Evolutionary conservation across 2,888 invertebrate species (phyloP), one percentile per base, ranked within the genome.

Genomic region (Ophioninae sp.): DNA sequence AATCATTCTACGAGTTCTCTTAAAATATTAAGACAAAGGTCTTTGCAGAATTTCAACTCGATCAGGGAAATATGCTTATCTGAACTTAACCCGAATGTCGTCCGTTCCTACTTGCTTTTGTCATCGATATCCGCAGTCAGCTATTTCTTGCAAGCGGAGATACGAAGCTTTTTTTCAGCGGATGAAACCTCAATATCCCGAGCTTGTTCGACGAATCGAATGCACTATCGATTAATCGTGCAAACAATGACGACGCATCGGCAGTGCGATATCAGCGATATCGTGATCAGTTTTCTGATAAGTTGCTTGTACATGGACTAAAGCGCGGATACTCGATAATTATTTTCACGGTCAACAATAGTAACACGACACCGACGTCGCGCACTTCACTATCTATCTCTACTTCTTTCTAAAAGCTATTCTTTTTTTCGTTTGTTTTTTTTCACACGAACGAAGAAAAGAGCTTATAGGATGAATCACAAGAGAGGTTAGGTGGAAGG

Each of bases 341-440:
- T 67, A 65, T 80, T 78, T 78, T 77, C 77, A 68, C 74, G 71
- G 41, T 79, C 68, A 71, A 76, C 64, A 41, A 79, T 58, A n/a
- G 44, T 41, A 30, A 73, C 17, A 51, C 51, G 41, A 30, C 61
- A 5, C 20, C 22, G 39, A 30, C 61, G 6, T 41, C 22, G 39
- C 51, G 3, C 39, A 39, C 30, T n/a, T 6, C 10, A 17, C 37
- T n/a, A 13, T 64, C 37, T 64, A 17, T 64, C 51, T 17, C 37
- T 74, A 44, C 1, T 61, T 65, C n/a, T n/a, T n/a, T 44, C 17
- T n/a, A 58, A 68, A 10, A 2, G 44, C 51, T 10, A 13, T 51
- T 51, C 17, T 51, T 51, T 13, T 6, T 17, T 51, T 51, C 30
- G 30, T 30, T 30, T 30, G 30, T 17, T 51, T 2, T 6, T 51